Conservation (phyloP, 2,797 vertebrate species). For the Menidia menidia region DNA sequence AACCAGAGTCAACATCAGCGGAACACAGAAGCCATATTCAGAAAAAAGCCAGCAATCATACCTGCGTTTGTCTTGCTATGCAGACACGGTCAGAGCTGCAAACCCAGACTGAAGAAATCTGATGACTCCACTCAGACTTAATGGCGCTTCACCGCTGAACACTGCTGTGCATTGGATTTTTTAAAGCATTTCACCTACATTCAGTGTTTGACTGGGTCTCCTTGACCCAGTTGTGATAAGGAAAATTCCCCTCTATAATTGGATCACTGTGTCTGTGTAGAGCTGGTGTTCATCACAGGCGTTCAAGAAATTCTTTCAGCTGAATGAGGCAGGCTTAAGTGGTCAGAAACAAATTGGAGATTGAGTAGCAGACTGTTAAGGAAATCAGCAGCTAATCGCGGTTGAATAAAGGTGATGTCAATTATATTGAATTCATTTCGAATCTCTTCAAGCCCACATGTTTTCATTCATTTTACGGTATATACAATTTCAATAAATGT, state of each 20-base stretch:
- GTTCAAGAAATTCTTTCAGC: constrained; percentile 8
- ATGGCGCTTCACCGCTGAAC: constrained; percentile 26
- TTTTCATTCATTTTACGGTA: too few species aligned
- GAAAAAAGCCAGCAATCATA: constrained; percentile 19
- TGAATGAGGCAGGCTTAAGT: not conserved
- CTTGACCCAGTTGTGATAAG: constrained; percentile 66
- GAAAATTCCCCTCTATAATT: constrained; percentile 60
- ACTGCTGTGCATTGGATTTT: constrained; percentile 19
- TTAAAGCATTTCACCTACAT: constrained; percentile 28
- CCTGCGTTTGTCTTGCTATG: not conserved
- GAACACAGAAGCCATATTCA: constrained; percentile 16
- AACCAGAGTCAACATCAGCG: constrained; percentile 8
- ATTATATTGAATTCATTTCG: too few species aligned
- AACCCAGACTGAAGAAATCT: constrained; percentile 23
- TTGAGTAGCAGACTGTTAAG: not conserved
- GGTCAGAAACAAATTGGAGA: not conserved
- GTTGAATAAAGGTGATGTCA: too few species aligned
- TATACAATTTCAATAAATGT: too few species aligned
- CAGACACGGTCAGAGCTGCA: constrained; percentile 17
- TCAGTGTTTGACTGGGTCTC: constrained; percentile 40
- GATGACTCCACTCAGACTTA: constrained; percentile 16
- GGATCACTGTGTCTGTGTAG: constrained; percentile 47
- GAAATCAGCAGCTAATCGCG: not conserved
- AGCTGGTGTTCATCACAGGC: constrained; percentile 9
- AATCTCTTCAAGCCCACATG: too few species aligned